Evolutionary conservation across 2,888 invertebrate species (phyloP).

Genomic region (Zonitis immaculata): DNA sequence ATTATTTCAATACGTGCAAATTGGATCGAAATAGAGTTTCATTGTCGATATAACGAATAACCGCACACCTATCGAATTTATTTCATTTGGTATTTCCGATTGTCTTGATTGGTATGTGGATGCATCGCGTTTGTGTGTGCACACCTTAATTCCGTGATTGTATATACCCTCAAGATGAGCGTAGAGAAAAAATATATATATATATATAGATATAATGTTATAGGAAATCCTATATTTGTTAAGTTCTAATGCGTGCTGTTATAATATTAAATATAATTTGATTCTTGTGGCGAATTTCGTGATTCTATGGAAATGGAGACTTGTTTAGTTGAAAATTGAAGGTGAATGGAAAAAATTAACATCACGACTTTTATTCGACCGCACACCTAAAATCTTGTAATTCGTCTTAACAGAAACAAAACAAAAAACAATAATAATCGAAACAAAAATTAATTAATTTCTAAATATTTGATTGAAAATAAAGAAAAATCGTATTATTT

Average conservation of each 20-base stretch:
- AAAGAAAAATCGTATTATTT: no score
- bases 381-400: background rate
- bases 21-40: conserved; percentile 5
- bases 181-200: background rate
- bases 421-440: no score
- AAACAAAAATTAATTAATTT: no score
- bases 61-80: conserved; percentile 19
- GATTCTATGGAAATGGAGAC: conserved; percentile 35
- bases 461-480: no score
- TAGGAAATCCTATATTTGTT: conserved; percentile 22
- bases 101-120: conserved; percentile 22
- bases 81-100: conserved; percentile 28
- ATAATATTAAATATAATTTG: conserved; percentile 31
- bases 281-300: conserved; percentile 34
- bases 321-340: conserved; percentile 30
- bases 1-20: conserved; percentile 5
- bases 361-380: conserved; percentile 27
- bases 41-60: background rate
- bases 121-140: conserved; percentile 12
- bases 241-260: conserved; percentile 35
- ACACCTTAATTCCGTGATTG: conserved; percentile 15
- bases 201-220: conserved; percentile 11
- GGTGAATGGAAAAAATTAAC: conserved; percentile 1
- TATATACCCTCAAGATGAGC: background rate
- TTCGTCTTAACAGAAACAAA: no score